Conservation (phyloP, 2,113 vertebrate genomes). For the Cercopithecus mona region DNA sequence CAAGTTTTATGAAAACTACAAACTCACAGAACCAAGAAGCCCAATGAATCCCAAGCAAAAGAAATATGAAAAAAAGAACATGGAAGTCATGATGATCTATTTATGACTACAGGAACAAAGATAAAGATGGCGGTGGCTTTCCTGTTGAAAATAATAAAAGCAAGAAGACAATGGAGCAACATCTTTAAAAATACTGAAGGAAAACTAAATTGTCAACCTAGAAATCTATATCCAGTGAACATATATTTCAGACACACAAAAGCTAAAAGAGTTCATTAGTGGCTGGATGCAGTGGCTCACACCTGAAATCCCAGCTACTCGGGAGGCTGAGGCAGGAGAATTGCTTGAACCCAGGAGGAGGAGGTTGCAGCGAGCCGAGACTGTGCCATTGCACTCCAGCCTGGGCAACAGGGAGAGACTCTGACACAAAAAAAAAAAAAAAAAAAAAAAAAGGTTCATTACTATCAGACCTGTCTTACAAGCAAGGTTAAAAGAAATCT, state of each 20-base stretch:
- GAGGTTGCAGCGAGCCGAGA: no score
- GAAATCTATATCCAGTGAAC: conserved; percentile 10
- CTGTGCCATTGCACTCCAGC: no score
- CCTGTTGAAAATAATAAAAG: neutral
- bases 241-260: neutral
- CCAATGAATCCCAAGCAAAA: neutral
- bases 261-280: neutral
- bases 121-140: neutral
- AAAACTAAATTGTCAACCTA: neutral
- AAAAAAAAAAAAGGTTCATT: neutral
- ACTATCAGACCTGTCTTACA: neutral
- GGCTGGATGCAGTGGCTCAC: neutral
- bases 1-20: conserved; percentile 28
- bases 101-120: neutral
- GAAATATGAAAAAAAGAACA: neutral
- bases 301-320: no score
- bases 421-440: no score
- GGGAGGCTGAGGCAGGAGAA: no score
- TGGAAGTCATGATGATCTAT: neutral
- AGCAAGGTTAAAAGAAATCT: neutral
- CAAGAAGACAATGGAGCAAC: neutral
- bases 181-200: neutral
- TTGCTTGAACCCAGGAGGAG: no score
- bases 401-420: no score
- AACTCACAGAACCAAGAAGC: conserved; percentile 12